Base-by-base conservation (phyloP, 2,797 vertebrate genomes). In the Muscicapa striata region DNA sequence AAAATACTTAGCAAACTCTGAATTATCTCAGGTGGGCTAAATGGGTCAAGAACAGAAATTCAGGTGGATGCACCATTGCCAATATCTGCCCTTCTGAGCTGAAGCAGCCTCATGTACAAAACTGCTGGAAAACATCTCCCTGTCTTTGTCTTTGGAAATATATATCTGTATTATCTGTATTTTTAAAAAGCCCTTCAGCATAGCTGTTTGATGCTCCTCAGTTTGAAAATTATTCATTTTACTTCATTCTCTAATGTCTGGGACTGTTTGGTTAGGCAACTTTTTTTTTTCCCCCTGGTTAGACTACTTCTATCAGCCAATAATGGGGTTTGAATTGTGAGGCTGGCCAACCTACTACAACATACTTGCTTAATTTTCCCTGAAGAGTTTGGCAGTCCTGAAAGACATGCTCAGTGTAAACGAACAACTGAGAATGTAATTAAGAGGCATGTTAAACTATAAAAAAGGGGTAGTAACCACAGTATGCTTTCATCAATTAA, bases 401-500 rank as follows among this genome's bases (percentile, higher is more conserved):
- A 97, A 96, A 96, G 95, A 94, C 90, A 85, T 74, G 86, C 70
- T 93, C 91, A 68, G 57, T 89, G 87, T 96, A 96, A 97, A 95
- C 51, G 93, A 96, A 96, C 80, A 95, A 96, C 66, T 90, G 90
- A 96, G 91, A 95, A 95, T 94, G 88, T 94, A 93, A 97, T 96
- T 96, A 96, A 94, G 91, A 95, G 68, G 70, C 90, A 88, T 96
- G 89, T 97, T 96, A 97, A 97, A 91, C 64, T 87, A 74, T 96
- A 93, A 96, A 94, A 95, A 96, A 87, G 79, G 89, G 95, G 97
- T 86, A 97, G 96, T 97, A 94, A 90, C 92, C 90, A 84, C 92
- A 88, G 96, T 90, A 93, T 94, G 95, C 96, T 97, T 97, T 97
- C 89, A 96, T 92, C 96, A 93, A 94, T 95, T 97, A 96, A 97